phyloP scores from a whole-genome alignment of 2,797 vertebrate genomes.

The Orestias chungarensis region DNA sequence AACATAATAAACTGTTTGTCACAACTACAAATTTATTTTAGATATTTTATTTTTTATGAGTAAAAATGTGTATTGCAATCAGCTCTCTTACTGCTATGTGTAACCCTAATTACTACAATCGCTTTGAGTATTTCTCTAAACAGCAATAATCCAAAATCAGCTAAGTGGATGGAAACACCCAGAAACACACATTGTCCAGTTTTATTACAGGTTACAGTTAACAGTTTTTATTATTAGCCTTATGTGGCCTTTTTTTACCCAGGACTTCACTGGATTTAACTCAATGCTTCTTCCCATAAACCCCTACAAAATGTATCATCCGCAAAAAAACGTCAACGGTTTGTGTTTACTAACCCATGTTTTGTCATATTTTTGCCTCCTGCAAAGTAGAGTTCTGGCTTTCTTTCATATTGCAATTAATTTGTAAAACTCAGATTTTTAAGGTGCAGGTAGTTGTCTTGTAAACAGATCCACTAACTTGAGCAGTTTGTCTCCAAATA shows the following conservation, averaged over 20 bases:
- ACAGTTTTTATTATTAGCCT: too few relatives aligned
- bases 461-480: background rate
- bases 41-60: background rate
- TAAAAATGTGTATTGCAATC: background rate
- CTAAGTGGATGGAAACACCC: too few relatives aligned
- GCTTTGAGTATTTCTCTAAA: background rate
- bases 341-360: too few relatives aligned
- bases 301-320: too few relatives aligned
- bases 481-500: too few relatives aligned
- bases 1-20: background rate
- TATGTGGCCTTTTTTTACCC: too few relatives aligned
- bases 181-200: too few relatives aligned
- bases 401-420: background rate
- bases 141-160: too few relatives aligned
- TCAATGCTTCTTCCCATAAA: background rate
- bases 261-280: background rate
- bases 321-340: too few relatives aligned
- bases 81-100: background rate
- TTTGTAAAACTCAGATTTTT: background rate
- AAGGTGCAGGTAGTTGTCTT: background rate
- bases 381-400: background rate
- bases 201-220: too few relatives aligned
- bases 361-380: too few relatives aligned
- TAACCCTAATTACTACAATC: background rate
- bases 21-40: background rate